Conservation (phyloP, 2,797 vertebrate species). For the Chromis chromis region DNA sequence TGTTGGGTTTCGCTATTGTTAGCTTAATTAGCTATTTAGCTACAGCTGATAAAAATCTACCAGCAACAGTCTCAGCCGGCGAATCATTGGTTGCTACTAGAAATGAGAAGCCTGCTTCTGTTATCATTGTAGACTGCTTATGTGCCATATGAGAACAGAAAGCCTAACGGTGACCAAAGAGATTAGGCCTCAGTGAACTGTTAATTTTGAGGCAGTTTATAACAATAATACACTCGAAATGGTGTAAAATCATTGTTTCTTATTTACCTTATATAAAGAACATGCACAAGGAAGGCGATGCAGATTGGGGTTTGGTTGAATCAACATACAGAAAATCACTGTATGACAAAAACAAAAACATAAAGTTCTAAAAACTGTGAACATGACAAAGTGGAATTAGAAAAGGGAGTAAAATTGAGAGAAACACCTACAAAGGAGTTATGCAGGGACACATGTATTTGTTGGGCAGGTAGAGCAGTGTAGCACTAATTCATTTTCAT, state of each 20-base stretch:
- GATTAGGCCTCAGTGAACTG: neutral
- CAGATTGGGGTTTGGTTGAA: neutral
- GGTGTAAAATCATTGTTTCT: neutral
- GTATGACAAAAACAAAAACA: neutral
- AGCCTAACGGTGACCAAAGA: neutral
- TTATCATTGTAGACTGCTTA: neutral
- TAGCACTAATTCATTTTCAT: slow-evolving; percentile 76
- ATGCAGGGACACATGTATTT: slow-evolving; percentile 41
- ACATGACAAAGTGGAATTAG: neutral
- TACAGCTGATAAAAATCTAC: neutral
- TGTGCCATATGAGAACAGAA: neutral
- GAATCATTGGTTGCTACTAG: neutral
- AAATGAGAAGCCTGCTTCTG: neutral
- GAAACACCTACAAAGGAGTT: slow-evolving; percentile 14
- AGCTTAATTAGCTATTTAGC: neutral
- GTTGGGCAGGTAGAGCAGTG: slow-evolving; percentile 54
- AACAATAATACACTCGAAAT: neutral
- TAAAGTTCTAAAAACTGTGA: neutral
- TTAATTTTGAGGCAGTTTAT: neutral
- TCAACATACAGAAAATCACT: neutral
- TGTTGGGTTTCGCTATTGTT: neutral
- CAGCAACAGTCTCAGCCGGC: no score
- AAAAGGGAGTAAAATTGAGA: neutral
- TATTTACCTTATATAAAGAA: neutral
- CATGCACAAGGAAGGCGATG: neutral